Evolutionary conservation across 1,140 invertebrate species (phyloP).

Genomic region (Gonioctena quinquepunctata): DNA sequence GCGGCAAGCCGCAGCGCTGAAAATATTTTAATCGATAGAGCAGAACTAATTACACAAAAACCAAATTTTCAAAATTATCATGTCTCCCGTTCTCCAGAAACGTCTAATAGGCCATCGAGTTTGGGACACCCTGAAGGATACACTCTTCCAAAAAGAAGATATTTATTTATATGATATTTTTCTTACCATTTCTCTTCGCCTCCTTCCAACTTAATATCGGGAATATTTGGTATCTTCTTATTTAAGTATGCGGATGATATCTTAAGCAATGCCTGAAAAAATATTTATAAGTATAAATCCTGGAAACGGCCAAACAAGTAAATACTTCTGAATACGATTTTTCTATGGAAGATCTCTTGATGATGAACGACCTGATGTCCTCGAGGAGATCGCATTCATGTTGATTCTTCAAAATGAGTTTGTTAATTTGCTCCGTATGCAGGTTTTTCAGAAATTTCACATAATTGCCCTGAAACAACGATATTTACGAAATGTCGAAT

Average conservation of each 20-base stretch:
- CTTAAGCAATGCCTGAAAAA: slow-evolving; percentile 81
- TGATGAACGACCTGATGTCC: slow-evolving; percentile 89
- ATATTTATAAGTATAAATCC: too few species aligned
- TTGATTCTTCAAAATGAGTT: slow-evolving; percentile 92
- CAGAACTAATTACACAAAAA: too few species aligned
- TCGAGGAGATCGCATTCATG: slow-evolving; percentile 94
- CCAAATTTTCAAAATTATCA: too few species aligned
- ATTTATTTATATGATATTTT: neutral
- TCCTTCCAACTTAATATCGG: slow-evolving; percentile 85
- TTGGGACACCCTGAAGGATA: neutral
- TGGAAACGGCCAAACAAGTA: too few species aligned
- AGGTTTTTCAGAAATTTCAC: slow-evolving; percentile 89
- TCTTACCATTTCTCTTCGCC: slow-evolving; percentile 85
- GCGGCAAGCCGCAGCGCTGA: too few species aligned
- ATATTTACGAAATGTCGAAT: too few species aligned
- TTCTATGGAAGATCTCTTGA: slow-evolving; percentile 90
- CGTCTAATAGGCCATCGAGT: too few species aligned
- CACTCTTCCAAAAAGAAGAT: neutral
- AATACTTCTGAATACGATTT: slow-evolving; percentile 94
- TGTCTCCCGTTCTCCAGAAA: too few species aligned
- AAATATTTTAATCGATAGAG: too few species aligned
- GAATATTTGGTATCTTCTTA: slow-evolving; percentile 89
- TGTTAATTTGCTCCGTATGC: slow-evolving; percentile 89
- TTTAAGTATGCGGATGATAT: slow-evolving; percentile 88
- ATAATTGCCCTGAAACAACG: slow-evolving; percentile 76